phyloP scores from a whole-genome alignment of 2,888 invertebrate genomes.

The Agrenia bidenticulata region DNA sequence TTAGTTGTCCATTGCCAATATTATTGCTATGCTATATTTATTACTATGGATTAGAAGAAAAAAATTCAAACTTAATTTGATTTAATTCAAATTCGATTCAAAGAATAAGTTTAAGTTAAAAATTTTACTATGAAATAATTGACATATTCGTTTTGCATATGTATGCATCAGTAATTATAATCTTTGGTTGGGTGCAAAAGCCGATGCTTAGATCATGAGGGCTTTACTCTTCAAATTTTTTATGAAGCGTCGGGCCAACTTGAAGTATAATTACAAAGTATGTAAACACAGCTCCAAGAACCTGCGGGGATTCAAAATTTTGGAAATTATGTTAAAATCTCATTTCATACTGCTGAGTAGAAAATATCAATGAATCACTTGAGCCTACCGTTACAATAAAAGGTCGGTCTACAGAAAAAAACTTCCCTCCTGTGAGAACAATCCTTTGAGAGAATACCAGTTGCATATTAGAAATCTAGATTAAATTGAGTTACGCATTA shows the following conservation, averaged over 20 bases:
- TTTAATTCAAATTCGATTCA: too few species aligned
- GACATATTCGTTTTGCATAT: background rate
- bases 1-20: too few species aligned
- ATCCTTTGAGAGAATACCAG: conserved; percentile 45
- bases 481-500: background rate
- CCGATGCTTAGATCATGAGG: too few species aligned
- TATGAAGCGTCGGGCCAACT: conserved; percentile 31
- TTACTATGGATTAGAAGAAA: too few species aligned
- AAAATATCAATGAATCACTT: background rate
- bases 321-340: too few species aligned
- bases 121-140: too few species aligned
- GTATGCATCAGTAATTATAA: background rate
- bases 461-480: conserved; percentile 44
- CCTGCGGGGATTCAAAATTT: conserved; percentile 19
- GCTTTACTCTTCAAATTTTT: conserved; percentile 3
- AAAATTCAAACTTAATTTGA: too few species aligned
- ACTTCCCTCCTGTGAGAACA: conserved; percentile 50
- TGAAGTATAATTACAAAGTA: conserved; percentile 52
- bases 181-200: too few species aligned
- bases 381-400: conserved; percentile 48
- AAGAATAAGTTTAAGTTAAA: too few species aligned
- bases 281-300: conserved; percentile 48
- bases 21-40: too few species aligned
- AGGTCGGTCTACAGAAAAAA: conserved; percentile 47
- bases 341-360: too few species aligned